A percentile compares a stretch with the other conserved stretches of the same genome.
phyloP scores from a whole-genome alignment of 1,140 invertebrate genomes.

The Tenebrio molitor region DNA sequence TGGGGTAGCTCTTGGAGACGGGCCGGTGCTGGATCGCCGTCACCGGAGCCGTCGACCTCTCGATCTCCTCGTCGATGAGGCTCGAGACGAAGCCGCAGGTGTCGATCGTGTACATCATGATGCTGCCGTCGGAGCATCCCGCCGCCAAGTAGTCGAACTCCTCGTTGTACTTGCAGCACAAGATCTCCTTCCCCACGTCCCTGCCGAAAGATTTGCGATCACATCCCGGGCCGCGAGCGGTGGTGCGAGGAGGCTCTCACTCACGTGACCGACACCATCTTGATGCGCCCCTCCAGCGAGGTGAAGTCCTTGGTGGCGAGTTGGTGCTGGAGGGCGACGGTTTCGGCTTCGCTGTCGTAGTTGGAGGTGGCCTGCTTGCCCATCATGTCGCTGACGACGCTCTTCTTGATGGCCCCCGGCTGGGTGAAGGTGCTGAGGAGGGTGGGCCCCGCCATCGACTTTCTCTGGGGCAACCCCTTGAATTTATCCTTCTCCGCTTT shows the following conservation, averaged over 20 bases:
- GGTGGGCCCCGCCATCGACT: constrained; percentile 41
- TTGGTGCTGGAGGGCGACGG: not conserved
- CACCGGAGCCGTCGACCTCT: constrained; percentile 68
- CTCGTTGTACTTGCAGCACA: constrained; percentile 74
- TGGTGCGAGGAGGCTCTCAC: too few relatives aligned
- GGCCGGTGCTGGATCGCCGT: constrained; percentile 73
- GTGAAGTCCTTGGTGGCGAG: constrained; percentile 7
- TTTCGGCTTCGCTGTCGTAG: not conserved
- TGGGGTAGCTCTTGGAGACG: constrained; percentile 70
- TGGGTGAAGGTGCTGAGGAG: constrained; percentile 3
- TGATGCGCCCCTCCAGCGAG: constrained; percentile 1
- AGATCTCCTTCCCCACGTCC: constrained; percentile 69
- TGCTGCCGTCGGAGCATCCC: constrained; percentile 71
- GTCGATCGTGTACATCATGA: constrained; percentile 69
- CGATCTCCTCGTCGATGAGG: constrained; percentile 70
- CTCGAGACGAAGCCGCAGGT: constrained; percentile 65
- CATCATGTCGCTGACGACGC: not conserved
- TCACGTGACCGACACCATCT: constrained; percentile 1
- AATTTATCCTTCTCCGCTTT: not conserved
- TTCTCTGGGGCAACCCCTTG: constrained; percentile 40
- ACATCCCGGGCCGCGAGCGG: too few relatives aligned
- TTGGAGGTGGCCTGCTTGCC: not conserved
- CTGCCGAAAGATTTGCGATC: constrained; percentile 64
- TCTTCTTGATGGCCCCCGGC: constrained; percentile 18
- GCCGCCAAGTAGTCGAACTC: constrained; percentile 70